Evolutionary conservation across 2,113 vertebrate species (phyloP), one percentile per base, ranked within the genome.

Genomic region (Dicrurus megarhynchus): DNA sequence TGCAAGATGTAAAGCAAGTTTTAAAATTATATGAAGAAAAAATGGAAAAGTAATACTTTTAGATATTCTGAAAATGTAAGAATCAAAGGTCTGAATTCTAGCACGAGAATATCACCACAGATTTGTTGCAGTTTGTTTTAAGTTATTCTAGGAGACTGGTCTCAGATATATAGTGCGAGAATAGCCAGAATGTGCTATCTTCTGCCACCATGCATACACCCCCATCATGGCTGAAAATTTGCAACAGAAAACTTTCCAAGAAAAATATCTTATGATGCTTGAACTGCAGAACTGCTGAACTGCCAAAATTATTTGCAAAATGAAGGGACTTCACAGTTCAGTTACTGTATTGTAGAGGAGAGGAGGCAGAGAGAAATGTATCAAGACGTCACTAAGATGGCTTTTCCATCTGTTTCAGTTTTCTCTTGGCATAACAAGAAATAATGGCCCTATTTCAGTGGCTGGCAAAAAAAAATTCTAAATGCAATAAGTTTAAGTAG

Each of bases 121-220:
- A 68, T 10, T 44, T 84, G 24, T 30, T 67, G 53, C 57, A 71
- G 30, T 19, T 76, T 47, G 3, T 46, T 61, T 35, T 37, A 63
- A 77, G 23, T 52, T 82, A 42, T 23, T 77, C 33, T 69, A 37
- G 59, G 30, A 64, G 19, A 19, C 10, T 37, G 18, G 7, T 73
- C 33, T 73, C 4, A 7, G n/a, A 17, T 53, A 46, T 3, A n/a
- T 18, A 46, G 5, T 1, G 2, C 20, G 32, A 6, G 5, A 26
- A 65, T 41, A 50, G 5, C 0, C 13, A 46, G 64, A 77, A 49
- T 26, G 15, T 53, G 35, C 41, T 21, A 11, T 47, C 30, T 53
- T 71, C 33, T 63, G 49, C 14, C 22, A 59, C 10, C 1, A 1
- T 27, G 19, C 37, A 30, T 21, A 17, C 1, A 12, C 1, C 3